Evolutionary conservation across 2,888 invertebrate species (phyloP).

Genomic region (Diplazon laetatorius): DNA sequence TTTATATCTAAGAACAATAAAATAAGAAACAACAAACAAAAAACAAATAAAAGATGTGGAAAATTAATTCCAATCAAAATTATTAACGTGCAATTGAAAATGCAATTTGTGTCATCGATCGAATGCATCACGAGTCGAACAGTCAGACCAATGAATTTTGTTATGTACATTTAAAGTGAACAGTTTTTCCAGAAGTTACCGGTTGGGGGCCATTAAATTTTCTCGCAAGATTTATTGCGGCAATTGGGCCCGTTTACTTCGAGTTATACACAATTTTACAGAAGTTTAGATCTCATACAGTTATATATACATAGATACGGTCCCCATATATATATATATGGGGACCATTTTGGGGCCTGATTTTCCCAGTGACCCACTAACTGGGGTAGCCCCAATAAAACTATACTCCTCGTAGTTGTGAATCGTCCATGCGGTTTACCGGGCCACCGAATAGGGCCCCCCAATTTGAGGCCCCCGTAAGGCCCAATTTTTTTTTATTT

Average conservation of each 20-base stretch:
- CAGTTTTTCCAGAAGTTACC: conserved; percentile 10
- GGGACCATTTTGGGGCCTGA: not conserved
- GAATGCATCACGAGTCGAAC: too few species aligned
- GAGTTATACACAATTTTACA: conserved; percentile 1
- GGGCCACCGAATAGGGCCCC: conserved; percentile 1
- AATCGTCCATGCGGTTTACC: conserved; percentile 41
- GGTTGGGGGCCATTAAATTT: conserved; percentile 61
- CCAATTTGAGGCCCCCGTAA: conserved; percentile 1
- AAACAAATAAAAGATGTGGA: not conserved
- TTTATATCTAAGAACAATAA: conserved; percentile 75
- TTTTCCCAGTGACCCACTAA: conserved; percentile 67
- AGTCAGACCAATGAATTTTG: too few species aligned
- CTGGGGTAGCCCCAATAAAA: not conserved
- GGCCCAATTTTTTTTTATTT: conserved; percentile 44
- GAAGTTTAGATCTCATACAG: not conserved
- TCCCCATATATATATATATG: conserved; percentile 10
- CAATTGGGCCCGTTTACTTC: not conserved
- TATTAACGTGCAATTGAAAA: too few species aligned
- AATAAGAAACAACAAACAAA: conserved; percentile 11
- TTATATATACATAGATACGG: not conserved
- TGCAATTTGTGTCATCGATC: too few species aligned
- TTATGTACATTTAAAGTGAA: too few species aligned
- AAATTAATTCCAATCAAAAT: too few species aligned
- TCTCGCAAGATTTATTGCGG: conserved; percentile 51
- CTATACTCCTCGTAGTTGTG: not conserved